Conservation (phyloP, 2,797 vertebrate species). For the Propithecus deckenii region DNA sequence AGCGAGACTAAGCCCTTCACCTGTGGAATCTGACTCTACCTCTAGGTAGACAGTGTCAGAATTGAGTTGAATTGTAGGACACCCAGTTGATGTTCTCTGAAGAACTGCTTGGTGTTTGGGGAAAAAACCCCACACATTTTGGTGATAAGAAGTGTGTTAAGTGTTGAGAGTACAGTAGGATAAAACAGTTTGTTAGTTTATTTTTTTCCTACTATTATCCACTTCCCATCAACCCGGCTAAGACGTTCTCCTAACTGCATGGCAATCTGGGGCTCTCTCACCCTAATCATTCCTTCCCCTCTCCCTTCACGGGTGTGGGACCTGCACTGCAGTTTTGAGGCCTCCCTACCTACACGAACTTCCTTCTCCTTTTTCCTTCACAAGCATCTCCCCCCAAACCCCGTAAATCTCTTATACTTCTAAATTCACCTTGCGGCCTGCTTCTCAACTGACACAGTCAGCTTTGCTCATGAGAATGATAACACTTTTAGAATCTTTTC, state of each 20-base stretch:
- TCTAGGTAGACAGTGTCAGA: background rate
- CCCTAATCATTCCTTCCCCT: background rate
- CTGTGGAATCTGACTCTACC: background rate
- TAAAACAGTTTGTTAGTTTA: background rate
- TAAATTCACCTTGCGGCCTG: background rate
- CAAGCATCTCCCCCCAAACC: background rate
- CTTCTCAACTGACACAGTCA: background rate
- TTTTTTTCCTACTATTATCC: background rate
- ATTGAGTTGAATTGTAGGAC: background rate
- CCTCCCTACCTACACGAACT: background rate
- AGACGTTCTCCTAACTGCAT: background rate
- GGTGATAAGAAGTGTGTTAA: background rate
- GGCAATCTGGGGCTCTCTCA: accelerated
- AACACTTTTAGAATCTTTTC: background rate
- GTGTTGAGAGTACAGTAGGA: background rate
- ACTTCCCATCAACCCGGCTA: too few species aligned
- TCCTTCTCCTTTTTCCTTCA: background rate
- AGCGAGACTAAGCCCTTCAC: background rate
- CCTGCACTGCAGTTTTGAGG: background rate
- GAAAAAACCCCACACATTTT: too few species aligned
- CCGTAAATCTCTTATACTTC: too few species aligned
- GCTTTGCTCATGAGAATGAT: background rate
- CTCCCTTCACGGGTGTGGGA: background rate
- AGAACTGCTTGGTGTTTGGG: background rate
- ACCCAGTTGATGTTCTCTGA: background rate